Evolutionary conservation across 2,113 vertebrate genomes (phyloP), one percentile per base, ranked within the genome.

Genomic region (Pseudorhombus dupliciocellatus): DNA sequence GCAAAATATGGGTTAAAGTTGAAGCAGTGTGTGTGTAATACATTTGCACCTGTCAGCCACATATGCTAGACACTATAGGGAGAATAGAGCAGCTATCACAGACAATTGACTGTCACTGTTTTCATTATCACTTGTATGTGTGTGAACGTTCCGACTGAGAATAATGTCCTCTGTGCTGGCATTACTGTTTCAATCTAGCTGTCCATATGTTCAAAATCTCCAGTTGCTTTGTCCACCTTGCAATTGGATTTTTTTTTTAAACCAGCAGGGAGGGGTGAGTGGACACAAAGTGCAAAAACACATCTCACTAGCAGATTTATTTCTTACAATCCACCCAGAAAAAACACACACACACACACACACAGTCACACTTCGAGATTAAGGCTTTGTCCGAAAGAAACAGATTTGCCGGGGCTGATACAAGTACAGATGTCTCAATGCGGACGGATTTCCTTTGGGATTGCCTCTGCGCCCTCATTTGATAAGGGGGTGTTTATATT

Each of bases 161-260:
- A 83, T 87, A 76, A 77, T 80, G 80, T 78, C 71, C 79, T 73
- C 70, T 79, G 64, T 74, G 60, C 71, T 82, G 84, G 81, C 85
- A 91, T 89, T 84, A 66, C 72, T n/a, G 73, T 73, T 79, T 70
- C 79, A 92, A 86, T 91, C 84, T 72, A 71, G 74, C 61, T 56
- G 81, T 84, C 91, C 91, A 91, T 92, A 91, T 91, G 91, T 85
- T 80, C 77, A 82, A 72, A 83, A 87, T 84, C 85, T 89, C 82
- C 74, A 81, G 88, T 84, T 84, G 87, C 86, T 90, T 88, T 90
- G 87, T 91, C 85, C 81, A 77, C 80, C 79, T 84, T 75, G 56
- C 88, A 86, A 89, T 89, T 90, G 82, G 80, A 84, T 85, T 26
- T 70, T 53, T 75, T 4, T 26, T 53, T 73, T 28, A 52, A 20